Conservation (phyloP, 2,797 vertebrate genomes). For the Gymnocypris eckloni region DNA sequence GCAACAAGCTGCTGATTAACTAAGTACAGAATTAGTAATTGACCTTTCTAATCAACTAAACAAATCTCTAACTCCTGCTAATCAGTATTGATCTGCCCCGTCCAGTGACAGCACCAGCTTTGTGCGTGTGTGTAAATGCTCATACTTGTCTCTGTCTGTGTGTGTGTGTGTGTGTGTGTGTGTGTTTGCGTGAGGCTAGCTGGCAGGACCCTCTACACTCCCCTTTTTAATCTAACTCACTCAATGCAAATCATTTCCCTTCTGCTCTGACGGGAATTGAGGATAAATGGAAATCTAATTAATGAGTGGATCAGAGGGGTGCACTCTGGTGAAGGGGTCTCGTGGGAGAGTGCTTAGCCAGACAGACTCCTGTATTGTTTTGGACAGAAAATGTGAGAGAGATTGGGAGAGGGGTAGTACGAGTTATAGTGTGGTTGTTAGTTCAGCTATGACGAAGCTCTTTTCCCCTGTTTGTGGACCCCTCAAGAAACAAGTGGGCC, state of each 20-base stretch:
- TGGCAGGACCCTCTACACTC: constrained; percentile 58
- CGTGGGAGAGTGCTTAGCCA: constrained; percentile 60
- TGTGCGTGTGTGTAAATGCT: constrained; percentile 42
- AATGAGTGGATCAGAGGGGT: constrained; percentile 74
- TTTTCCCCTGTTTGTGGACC: constrained; percentile 46
- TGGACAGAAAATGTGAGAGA: constrained; percentile 60
- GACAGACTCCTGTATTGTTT: constrained; percentile 61
- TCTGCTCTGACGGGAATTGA: constrained; percentile 65
- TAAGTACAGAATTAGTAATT: constrained; percentile 88
- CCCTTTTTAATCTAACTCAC: constrained; percentile 67
- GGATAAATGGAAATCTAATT: constrained; percentile 76
- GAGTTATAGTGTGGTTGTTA: constrained; percentile 59
- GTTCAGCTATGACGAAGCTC: constrained; percentile 53
- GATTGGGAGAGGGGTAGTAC: constrained; percentile 50
- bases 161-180: constrained; percentile 44
- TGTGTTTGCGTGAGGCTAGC: constrained; percentile 46
- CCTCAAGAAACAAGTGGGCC: constrained; percentile 57
- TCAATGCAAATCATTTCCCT: constrained; percentile 71
- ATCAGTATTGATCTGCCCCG: constrained; percentile 82
- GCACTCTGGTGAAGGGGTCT: constrained; percentile 68
- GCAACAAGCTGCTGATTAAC: constrained; percentile 86
- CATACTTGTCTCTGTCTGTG: constrained; percentile 46
- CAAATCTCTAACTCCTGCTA: constrained; percentile 83
- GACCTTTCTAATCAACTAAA: constrained; percentile 89
- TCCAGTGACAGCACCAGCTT: constrained; percentile 67